These are phyloP conservation scores for Microctonus aethiopoides DNA, from an alignment of 2,888 invertebrate species.

Conservation along the genomic window DNA sequence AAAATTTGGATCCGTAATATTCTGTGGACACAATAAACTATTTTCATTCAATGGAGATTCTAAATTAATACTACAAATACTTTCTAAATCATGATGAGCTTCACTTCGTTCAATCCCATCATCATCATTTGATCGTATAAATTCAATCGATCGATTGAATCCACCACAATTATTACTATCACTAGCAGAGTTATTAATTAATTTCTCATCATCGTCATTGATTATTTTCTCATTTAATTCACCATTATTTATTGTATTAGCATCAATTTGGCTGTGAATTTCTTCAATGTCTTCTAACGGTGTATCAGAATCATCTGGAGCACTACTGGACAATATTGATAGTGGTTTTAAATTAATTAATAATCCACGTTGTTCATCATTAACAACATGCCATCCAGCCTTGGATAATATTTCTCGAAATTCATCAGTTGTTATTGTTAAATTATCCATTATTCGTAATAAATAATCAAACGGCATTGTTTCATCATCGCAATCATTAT, in stretches of 20 bases:
- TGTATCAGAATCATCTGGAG: background rate
- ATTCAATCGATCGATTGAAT: no score
- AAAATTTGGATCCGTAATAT: slow-evolving; percentile 37
- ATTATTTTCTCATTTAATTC: background rate
- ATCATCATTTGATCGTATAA: no score
- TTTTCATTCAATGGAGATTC: slow-evolving; percentile 45
- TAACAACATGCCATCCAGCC: slow-evolving; percentile 48
- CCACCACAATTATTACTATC: no score
- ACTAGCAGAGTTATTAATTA: no score
- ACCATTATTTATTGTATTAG: no score
- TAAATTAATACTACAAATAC: slow-evolving; percentile 50
- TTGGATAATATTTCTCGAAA: slow-evolving; percentile 52
- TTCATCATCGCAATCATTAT: slow-evolving; percentile 41
- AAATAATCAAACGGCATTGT: slow-evolving; percentile 62
- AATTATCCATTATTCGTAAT: slow-evolving; percentile 44
- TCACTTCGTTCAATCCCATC: background rate
- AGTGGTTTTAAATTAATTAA: slow-evolving; percentile 46
- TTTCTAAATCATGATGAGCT: slow-evolving; percentile 35
- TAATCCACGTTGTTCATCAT: slow-evolving; percentile 46
- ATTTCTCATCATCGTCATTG: background rate
- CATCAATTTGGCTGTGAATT: no score
- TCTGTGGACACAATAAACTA: slow-evolving; percentile 28
- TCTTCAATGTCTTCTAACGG: slow-evolving; percentile 11
- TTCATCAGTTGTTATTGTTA: slow-evolving; percentile 42
- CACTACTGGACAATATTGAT: slow-evolving; percentile 39